Evolutionary conservation across 2,888 invertebrate species (phyloP).

Genomic region (Zaprionus lineosus): DNA sequence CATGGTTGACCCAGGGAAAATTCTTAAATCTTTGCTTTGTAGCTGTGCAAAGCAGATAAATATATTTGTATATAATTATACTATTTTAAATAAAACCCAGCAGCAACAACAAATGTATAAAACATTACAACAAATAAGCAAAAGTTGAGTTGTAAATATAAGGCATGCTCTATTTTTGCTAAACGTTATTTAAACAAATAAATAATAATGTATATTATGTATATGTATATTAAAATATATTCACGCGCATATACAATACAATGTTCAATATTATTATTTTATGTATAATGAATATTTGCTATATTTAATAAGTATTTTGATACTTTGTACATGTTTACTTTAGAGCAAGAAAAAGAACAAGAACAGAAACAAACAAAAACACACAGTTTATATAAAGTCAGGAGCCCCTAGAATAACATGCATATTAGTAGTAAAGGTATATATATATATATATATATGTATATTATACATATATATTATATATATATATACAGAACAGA

Average conservation of each 20-base stretch:
- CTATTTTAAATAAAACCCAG: constrained; percentile 66
- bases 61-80: constrained; percentile 51
- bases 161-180: constrained; percentile 77
- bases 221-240: constrained; percentile 33
- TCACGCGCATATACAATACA: constrained; percentile 53
- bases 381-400: constrained; percentile 36
- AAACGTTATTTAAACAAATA: constrained; percentile 79
- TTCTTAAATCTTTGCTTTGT: constrained; percentile 52
- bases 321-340: constrained; percentile 77
- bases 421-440: constrained; percentile 54
- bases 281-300: constrained; percentile 73
- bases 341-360: constrained; percentile 49
- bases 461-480: constrained; percentile 47
- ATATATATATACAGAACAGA: constrained; percentile 43
- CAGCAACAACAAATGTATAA: constrained; percentile 25
- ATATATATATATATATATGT: constrained; percentile 40
- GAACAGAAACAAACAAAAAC: constrained; percentile 23
- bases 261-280: constrained; percentile 75
- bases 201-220: constrained; percentile 27
- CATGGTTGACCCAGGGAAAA: constrained; percentile 30
- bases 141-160: constrained; percentile 74
- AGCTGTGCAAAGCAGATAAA: constrained; percentile 47
- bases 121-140: constrained; percentile 39
- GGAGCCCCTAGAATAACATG: constrained; percentile 53
- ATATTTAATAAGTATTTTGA: constrained; percentile 73